A percentile compares a stretch with the other conserved stretches of the same genome.
These are phyloP conservation scores for Lerista edwardsae DNA, from an alignment of 2,797 vertebrate species.

Conservation along the genomic window DNA sequence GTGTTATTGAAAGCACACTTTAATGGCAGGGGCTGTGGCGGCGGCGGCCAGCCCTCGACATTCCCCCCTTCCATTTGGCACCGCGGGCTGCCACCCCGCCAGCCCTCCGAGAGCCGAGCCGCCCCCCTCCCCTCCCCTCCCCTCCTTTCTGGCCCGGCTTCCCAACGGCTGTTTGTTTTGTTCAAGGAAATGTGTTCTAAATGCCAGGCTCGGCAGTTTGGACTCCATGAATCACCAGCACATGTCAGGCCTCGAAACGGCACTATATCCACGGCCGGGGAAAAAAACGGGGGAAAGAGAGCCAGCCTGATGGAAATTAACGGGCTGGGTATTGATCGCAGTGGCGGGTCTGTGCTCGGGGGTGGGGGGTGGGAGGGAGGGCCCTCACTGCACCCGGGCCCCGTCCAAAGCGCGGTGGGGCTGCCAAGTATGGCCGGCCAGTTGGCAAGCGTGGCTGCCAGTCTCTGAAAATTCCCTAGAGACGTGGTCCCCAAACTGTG, in stretches of 20 bases:
- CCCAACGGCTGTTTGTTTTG: constrained; percentile 8
- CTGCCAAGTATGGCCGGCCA: too few species aligned
- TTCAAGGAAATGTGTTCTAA: constrained; percentile 12
- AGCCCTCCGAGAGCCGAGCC: neutral
- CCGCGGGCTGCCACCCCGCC: too few species aligned
- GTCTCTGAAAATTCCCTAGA: neutral
- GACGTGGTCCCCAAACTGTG: too few species aligned
- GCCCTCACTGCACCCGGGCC: neutral
- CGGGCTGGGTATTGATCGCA: constrained; percentile 11
- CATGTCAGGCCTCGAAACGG: neutral
- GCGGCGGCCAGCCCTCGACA: neutral
- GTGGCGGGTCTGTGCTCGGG: too few species aligned
- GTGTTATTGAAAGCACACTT: neutral
- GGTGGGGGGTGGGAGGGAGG: too few species aligned
- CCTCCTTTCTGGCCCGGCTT: neutral
- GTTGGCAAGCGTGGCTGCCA: neutral
- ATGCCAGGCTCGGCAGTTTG: constrained; percentile 16
- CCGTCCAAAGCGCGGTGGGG: neutral
- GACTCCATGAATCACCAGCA: constrained; percentile 29
- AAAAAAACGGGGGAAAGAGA: neutral
- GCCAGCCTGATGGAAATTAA: constrained; percentile 26
- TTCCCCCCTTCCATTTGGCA: neutral
- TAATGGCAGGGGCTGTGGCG: neutral
- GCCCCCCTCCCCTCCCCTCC: too few species aligned
- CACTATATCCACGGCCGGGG: neutral